Evolutionary conservation across 1,140 invertebrate species (phyloP).

Genomic region (Drosophila miranda): DNA sequence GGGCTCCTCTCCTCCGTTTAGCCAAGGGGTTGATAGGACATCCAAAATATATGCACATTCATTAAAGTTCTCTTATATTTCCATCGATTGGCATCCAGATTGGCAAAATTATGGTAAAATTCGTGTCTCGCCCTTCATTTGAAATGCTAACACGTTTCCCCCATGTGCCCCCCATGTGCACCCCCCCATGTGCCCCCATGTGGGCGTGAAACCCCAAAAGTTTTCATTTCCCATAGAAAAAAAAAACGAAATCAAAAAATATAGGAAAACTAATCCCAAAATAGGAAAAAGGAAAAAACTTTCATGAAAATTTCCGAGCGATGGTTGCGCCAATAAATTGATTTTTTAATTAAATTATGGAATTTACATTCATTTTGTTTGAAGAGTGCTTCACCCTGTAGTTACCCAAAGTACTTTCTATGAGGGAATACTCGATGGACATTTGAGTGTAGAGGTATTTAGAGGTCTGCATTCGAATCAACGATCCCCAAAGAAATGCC

Average conservation of each 20-base stretch:
- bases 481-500: too few relatives aligned
- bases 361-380: too few relatives aligned
- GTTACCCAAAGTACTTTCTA: too few relatives aligned
- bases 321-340: too few relatives aligned
- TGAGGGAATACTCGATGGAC: too few relatives aligned
- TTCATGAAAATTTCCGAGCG: too few relatives aligned
- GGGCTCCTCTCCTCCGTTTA: slow-evolving; percentile 25
- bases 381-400: too few relatives aligned
- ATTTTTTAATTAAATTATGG: too few relatives aligned
- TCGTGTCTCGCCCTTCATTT: slow-evolving; percentile 41
- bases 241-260: slow-evolving; percentile 29
- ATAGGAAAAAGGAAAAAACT: too few relatives aligned
- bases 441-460: too few relatives aligned
- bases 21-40: slow-evolving; percentile 26
- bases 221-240: slow-evolving; percentile 51
- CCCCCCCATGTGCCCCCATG: slow-evolving; percentile 4
- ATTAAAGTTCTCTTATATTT: slow-evolving; percentile 50
- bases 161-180: slow-evolving; percentile 31
- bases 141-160: slow-evolving; percentile 59
- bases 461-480: too few relatives aligned
- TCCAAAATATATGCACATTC: slow-evolving; percentile 43
- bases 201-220: slow-evolving; percentile 32
- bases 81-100: slow-evolving; percentile 40
- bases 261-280: slow-evolving; percentile 43
- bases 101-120: slow-evolving; percentile 43